Evolutionary conservation across 1,140 invertebrate species (phyloP).

Genomic region (Caenorhabditis latens): DNA sequence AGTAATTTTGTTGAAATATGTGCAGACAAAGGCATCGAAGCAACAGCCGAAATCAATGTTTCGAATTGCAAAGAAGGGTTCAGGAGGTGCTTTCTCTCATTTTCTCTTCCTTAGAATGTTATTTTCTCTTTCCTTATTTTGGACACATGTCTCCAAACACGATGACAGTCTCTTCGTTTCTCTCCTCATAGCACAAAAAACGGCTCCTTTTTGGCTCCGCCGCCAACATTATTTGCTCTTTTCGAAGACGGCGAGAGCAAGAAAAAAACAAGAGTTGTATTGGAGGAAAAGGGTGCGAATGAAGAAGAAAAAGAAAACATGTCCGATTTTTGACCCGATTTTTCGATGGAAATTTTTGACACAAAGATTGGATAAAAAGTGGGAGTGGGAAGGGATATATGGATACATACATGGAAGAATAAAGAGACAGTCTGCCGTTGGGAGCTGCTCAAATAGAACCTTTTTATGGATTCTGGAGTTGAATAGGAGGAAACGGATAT

Average conservation of each 20-base stretch:
- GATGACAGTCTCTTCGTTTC: not conserved
- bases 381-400: no score
- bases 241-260: not conserved
- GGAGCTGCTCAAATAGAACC: not conserved
- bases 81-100: not conserved
- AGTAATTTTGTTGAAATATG: no score
- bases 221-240: slow-evolving; percentile 24
- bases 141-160: slow-evolving; percentile 35
- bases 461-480: not conserved
- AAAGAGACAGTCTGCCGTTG: not conserved
- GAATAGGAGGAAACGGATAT: not conserved
- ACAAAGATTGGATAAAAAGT: not conserved
- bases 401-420: no score
- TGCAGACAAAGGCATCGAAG: no score
- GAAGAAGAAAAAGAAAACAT: not conserved
- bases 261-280: not conserved
- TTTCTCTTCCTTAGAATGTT: not conserved
- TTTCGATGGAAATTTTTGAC: slow-evolving; percentile 16
- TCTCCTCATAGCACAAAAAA: not conserved
- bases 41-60: no score
- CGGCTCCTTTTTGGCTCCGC: slow-evolving; percentile 32
- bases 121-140: no score
- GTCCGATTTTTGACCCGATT: slow-evolving; percentile 41
- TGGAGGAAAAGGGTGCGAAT: slow-evolving; percentile 5
- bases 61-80: no score